Percentiles rank a stretch among this genome's conserved stretches.
These are phyloP conservation scores for Cataglyphis cursor DNA, from an alignment of 2,888 invertebrate genomes.

Conservation along the genomic window DNA sequence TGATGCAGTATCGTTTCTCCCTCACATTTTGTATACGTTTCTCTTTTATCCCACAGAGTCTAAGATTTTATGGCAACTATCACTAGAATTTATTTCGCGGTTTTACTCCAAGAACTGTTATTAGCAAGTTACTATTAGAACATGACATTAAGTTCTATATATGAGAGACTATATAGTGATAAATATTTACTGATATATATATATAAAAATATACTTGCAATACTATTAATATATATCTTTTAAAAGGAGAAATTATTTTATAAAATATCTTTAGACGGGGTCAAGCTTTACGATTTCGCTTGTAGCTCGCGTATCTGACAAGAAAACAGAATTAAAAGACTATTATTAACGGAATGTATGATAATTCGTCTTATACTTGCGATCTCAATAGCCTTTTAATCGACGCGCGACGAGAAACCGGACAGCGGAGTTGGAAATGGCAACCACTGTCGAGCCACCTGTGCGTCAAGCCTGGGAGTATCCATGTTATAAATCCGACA, in stretches of 20 bases:
- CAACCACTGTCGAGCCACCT: conserved; percentile 75
- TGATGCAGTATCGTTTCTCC: conserved; percentile 6
- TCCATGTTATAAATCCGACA: conserved; percentile 83
- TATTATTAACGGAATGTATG: conserved; percentile 2
- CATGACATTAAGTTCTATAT: not conserved
- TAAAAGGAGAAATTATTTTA: not conserved
- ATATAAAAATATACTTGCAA: not conserved
- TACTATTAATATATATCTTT: not conserved
- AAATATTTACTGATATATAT: not conserved
- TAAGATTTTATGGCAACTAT: conserved; percentile 20
- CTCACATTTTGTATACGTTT: not conserved
- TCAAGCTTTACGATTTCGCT: conserved; percentile 1
- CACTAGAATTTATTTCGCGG: conserved; percentile 7
- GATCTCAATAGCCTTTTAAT: not conserved
- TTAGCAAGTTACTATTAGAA: not conserved
- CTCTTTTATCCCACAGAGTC: conserved; percentile 13
- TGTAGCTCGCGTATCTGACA: too few relatives aligned
- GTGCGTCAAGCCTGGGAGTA: conserved; percentile 77
- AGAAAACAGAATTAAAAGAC: not conserved
- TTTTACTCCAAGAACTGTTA: conserved; percentile 1
- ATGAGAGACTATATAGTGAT: not conserved
- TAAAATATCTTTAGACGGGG: conserved; percentile 4
- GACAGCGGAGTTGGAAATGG: conserved; percentile 52
- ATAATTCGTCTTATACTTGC: conserved; percentile 13
- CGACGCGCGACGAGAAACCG: not conserved